These are phyloP conservation scores for Muscidifurax raptorellus DNA, from an alignment of 1,140 invertebrate genomes.

Conservation along the genomic window DNA sequence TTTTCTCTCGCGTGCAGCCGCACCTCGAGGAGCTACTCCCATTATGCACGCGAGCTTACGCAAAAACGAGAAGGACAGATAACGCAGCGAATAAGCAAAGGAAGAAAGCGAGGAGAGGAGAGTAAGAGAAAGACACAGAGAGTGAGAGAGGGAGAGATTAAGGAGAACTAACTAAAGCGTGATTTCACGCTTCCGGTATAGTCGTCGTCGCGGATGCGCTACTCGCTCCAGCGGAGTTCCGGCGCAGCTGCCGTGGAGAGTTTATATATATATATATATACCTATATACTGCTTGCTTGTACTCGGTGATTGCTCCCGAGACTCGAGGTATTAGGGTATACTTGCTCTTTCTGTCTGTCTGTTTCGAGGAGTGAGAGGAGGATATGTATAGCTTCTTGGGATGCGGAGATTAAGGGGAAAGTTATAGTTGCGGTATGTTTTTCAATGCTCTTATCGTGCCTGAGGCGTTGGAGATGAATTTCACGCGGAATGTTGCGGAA, in stretches of 20 bases:
- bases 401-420: background rate
- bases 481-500: too few species aligned
- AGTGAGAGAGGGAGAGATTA: background rate
- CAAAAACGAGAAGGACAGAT: background rate
- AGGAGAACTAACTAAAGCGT: constrained; percentile 14
- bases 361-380: too few species aligned
- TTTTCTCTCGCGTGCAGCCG: background rate
- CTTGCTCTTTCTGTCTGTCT: background rate
- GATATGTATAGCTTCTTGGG: too few species aligned
- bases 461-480: background rate
- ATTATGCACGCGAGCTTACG: too few species aligned
- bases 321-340: background rate
- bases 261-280: background rate
- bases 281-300: background rate
- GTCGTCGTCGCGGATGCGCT: background rate
- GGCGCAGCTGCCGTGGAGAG: constrained; percentile 20
- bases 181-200: constrained; percentile 47
- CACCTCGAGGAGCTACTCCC: background rate
- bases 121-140: background rate
- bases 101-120: background rate
- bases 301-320: background rate
- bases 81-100: background rate
- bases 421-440: too few species aligned
- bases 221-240: constrained; percentile 45
- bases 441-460: background rate